These are phyloP conservation scores for Rhabdophis nuchalis DNA, from an alignment of 2,797 vertebrate species.

Conservation along the genomic window DNA sequence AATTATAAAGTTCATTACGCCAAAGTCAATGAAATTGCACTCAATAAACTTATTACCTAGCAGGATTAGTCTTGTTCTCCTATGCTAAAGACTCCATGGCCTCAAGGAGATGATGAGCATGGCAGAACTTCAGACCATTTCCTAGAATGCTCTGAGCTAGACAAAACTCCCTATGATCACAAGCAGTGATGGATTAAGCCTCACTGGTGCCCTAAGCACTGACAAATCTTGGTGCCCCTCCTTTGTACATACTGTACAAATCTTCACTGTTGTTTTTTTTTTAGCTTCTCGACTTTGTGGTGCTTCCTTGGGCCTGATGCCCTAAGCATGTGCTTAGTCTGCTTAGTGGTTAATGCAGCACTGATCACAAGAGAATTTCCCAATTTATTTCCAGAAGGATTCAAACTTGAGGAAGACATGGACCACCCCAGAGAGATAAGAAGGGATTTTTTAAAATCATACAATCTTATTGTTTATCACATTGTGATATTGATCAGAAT, in stretches of 20 bases:
- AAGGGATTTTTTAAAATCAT: neutral
- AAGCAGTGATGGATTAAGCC: neutral
- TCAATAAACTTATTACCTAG: neutral
- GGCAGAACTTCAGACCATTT: neutral
- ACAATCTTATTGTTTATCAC: neutral
- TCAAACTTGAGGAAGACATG: neutral
- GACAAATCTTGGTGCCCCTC: too few relatives aligned
- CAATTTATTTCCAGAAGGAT: neutral
- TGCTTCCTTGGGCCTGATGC: too few relatives aligned
- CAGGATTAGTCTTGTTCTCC: neutral
- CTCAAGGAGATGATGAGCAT: neutral
- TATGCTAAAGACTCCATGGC: neutral
- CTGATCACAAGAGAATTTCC: neutral
- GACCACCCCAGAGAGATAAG: neutral
- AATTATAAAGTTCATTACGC: neutral
- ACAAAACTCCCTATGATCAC: neutral
- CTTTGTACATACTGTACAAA: too few relatives aligned
- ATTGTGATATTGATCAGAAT: neutral
- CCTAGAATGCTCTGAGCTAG: neutral
- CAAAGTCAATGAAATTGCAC: neutral
- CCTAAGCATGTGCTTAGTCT: too few relatives aligned
- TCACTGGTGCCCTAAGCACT: too few relatives aligned
- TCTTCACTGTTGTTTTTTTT: too few relatives aligned
- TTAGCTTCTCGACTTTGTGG: too few relatives aligned
- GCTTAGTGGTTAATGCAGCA: too few relatives aligned